Evolutionary conservation across 2,113 vertebrate species (phyloP).

Genomic region (Neolamprologus sp.): DNA sequence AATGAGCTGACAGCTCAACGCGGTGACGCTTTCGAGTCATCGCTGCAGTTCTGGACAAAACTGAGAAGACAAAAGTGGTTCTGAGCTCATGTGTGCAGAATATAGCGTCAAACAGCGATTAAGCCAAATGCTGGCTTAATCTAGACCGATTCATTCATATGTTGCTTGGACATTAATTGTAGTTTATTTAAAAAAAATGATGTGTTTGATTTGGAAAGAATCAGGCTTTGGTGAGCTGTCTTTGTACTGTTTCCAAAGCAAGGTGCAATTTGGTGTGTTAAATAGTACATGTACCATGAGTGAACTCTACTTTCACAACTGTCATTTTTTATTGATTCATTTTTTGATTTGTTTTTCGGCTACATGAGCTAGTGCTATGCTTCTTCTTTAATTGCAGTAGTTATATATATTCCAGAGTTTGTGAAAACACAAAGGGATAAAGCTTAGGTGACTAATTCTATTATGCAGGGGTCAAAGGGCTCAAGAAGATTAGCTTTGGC

Average conservation of each 20-base stretch:
- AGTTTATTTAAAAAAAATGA: background rate
- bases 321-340: background rate
- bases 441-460: slow-evolving; percentile 33
- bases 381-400: background rate
- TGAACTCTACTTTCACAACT: background rate
- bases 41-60: background rate
- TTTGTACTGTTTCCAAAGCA: background rate
- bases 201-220: background rate
- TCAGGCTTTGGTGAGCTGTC: background rate
- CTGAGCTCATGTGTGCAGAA: background rate
- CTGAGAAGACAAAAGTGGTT: background rate
- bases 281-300: background rate
- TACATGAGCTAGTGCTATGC: background rate
- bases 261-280: background rate
- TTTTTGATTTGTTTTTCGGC: background rate
- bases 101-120: background rate
- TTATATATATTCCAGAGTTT: background rate
- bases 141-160: background rate
- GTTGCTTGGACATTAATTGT: background rate
- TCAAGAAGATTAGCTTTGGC: slow-evolving; percentile 27
- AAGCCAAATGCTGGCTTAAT: background rate
- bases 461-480: slow-evolving; percentile 36
- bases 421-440: background rate
- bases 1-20: background rate
- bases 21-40: background rate